These are phyloP conservation scores for Nanger granti DNA, from an alignment of 2,113 vertebrate species.

Conservation along the genomic window DNA sequence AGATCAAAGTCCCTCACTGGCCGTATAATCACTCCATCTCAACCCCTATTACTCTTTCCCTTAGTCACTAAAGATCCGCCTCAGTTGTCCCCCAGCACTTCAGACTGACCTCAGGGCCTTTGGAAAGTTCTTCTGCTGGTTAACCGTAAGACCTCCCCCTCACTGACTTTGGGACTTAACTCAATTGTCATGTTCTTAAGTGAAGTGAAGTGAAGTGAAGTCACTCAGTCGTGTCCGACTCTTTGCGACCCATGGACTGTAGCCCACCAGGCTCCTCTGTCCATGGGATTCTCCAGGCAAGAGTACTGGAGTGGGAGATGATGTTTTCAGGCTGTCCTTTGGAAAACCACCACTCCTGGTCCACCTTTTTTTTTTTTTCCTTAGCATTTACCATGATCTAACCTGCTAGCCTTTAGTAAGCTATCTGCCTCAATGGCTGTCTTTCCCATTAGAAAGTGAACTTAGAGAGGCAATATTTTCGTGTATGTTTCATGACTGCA, in stretches of 20 bases:
- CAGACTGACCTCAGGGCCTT: not conserved
- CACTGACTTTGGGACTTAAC: not conserved
- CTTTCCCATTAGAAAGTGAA: not conserved
- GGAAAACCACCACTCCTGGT: not conserved
- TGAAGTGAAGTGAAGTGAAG: no score
- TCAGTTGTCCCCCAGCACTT: rapidly evolving
- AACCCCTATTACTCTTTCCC: not conserved
- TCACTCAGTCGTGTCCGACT: no score
- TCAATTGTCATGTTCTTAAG: not conserved
- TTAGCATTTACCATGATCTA: not conserved
- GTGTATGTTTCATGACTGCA: not conserved
- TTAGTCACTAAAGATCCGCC: not conserved
- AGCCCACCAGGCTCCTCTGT: no score
- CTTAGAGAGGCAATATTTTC: not conserved
- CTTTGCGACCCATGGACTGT: no score
- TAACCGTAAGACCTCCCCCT: not conserved
- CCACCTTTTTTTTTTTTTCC: not conserved
- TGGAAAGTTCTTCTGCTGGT: not conserved
- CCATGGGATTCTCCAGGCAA: no score
- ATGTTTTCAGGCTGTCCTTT: not conserved
- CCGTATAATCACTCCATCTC: not conserved
- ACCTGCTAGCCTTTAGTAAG: not conserved
- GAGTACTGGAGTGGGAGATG: no score
- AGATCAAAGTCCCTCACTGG: not conserved
- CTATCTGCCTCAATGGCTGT: not conserved